Conservation (phyloP, 2,888 invertebrate species). For the Drosophila borborema region DNA sequence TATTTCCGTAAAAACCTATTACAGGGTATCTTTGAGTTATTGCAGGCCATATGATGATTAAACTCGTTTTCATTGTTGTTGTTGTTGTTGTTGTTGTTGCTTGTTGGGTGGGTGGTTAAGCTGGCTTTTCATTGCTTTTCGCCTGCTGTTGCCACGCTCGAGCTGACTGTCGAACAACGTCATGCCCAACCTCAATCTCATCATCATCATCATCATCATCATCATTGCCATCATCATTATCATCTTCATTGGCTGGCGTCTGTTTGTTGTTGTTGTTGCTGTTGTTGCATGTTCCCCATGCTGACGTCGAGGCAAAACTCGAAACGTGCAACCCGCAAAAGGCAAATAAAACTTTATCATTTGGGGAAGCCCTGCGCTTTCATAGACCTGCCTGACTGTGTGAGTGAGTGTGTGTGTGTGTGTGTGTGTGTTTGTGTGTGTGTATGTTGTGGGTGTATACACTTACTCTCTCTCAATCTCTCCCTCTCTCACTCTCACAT, state of each 20-base stretch:
- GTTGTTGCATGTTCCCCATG: slow-evolving; percentile 28
- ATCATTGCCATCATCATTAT: slow-evolving; percentile 29
- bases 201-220: slow-evolving; percentile 27
- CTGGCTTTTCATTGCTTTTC: slow-evolving; percentile 58
- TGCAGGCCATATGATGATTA: neutral
- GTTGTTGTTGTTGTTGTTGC: slow-evolving; percentile 13
- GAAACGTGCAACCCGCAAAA: slow-evolving; percentile 68
- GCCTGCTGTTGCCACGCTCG: slow-evolving; percentile 46
- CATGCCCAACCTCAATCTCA: slow-evolving; percentile 24
- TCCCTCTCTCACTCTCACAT: neutral
- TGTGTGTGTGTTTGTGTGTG: slow-evolving; percentile 34
- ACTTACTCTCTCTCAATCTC: neutral
- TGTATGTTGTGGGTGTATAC: slow-evolving; percentile 7
- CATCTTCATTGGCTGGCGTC: slow-evolving; percentile 22
- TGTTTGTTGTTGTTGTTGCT: slow-evolving; percentile 15
- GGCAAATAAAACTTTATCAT: slow-evolving; percentile 79
- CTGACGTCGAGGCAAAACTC: slow-evolving; percentile 43
- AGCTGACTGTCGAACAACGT: slow-evolving; percentile 57
- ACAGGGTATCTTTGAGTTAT: slow-evolving; percentile 29
- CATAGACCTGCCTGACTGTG: slow-evolving; percentile 56
- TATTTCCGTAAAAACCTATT: neutral
- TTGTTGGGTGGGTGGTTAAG: slow-evolving; percentile 47
- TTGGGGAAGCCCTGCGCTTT: slow-evolving; percentile 81
- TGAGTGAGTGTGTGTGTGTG: slow-evolving; percentile 29
- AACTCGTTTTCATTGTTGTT: slow-evolving; percentile 31